A percentile compares a stretch with the other conserved stretches of the same genome.
phyloP scores from a whole-genome alignment of 2,797 vertebrate species.

The Hirundo rustica region DNA sequence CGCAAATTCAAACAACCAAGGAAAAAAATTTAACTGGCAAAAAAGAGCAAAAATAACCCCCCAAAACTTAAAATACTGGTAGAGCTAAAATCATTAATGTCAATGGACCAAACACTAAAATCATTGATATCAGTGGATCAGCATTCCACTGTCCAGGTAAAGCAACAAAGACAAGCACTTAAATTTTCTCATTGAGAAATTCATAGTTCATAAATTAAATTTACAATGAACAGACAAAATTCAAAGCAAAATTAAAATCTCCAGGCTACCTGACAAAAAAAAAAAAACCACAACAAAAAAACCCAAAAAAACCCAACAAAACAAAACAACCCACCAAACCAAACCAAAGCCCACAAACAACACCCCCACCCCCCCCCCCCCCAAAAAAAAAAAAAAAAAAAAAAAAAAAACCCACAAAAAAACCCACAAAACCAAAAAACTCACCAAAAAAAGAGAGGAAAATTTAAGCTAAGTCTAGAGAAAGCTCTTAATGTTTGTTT shows the following conservation, averaged over 20 bases:
- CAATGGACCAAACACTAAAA: background rate
- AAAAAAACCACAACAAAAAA: background rate
- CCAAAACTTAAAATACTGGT: background rate
- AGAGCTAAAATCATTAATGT: background rate
- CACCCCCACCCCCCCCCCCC: too few species aligned
- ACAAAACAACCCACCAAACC: too few species aligned
- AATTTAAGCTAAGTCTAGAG: background rate
- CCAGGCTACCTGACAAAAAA: background rate
- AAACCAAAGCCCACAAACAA: too few species aligned
- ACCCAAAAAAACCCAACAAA: too few species aligned
- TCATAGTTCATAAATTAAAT: background rate
- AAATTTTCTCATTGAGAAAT: background rate
- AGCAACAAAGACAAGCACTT: background rate
- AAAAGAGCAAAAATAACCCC: background rate
- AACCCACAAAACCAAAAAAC: background rate
- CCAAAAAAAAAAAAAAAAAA: too few species aligned
- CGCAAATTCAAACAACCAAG: background rate
- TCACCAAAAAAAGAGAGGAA: background rate
- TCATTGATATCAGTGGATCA: background rate
- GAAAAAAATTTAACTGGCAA: background rate
- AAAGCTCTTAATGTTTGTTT: background rate
- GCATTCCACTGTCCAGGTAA: background rate
- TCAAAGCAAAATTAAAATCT: background rate
- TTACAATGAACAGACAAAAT: background rate
- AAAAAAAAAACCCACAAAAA: background rate